Base-by-base conservation (phyloP, 2,113 vertebrate species). In the Corythaeola cristata region DNA sequence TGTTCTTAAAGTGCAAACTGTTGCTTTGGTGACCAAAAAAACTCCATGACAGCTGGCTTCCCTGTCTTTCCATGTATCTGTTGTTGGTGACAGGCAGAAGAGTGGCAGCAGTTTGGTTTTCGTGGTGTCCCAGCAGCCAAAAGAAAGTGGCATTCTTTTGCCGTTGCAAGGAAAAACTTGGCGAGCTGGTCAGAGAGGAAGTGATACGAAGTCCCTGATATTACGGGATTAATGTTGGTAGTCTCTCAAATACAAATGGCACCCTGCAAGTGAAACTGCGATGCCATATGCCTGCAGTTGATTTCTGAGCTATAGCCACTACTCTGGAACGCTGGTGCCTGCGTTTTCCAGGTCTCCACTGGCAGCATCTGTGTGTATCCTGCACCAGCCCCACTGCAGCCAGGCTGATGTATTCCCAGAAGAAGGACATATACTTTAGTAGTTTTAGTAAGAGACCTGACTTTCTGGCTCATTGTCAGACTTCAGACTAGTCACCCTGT, bases 161-260 rank as follows among this genome's bases (percentile, higher is more conserved):
- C 39, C 7, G 14, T 14, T 50, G 41, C 17, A 49, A 49, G 41
- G 72, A 52, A 56, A 60, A 85, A 50, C 11, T 53, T 87, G 66
- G 64, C 28, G 47, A 55, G 16, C 37, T 68, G 66, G 20, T 77
- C 28, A 23, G n/a, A 62, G n/a, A 19, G n/a, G 37, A 77, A 24
- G n/a, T 30, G 28, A 23, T 53, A 37, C 33, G 7, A n/a, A 6
- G 7, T 53, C 26, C 15, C 20, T 55, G 15, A 10, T 68, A 35
- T 53, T 23, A 52, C 0, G 1, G 37, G 41, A 26, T 71, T 89
- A 55, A 58, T 63, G 32, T 37, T 0, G 0, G 21, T 52, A 41
- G 53, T 68, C 17, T 50, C 24, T 62, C 62, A n/a, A 49, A 39
- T 64, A 82, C 17, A 41, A 88, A 79, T 58, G 33, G 20, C 52